Base-by-base conservation (phyloP, 2,113 vertebrate species). In the Amblyornis subalaris region DNA sequence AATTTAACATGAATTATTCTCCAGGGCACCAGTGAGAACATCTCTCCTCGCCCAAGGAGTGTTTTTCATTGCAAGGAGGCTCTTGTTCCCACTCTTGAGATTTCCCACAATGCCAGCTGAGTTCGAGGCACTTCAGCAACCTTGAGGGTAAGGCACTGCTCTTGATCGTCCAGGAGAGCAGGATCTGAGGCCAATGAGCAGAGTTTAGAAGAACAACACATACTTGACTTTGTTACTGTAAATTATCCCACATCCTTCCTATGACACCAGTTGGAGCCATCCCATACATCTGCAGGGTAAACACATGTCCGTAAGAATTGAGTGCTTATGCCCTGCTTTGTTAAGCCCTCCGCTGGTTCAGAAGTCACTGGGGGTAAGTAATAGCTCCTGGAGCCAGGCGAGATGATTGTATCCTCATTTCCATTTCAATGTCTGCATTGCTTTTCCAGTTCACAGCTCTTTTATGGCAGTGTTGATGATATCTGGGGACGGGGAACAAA, bases 221-320 rank as follows among this genome's bases (percentile, higher is more conserved):
- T 67, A 60, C 78, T 95, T 85, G 62, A 76, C 69, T 75, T 80
- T 28, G 45, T 65, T 24, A 31, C 38, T 3, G 0, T 88, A 51
- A 93, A 83, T 95, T 73, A 66, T 87, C 75, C 54, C 44, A 12
- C 73, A 64, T 83, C 88, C 75, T 91, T 95, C 88, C 91, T 74
- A 8, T 23, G 24, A 7, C 58, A 62, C 16, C 47, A 60, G 22
- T 21, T 66, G 29, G 73, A 51, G 38, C 55, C 47, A 51, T 80
- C 71, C 74, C 6, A 25, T 73, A 7, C 51, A 14, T 91, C 67
- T 89, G 67, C 65, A 51, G 71, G n/a, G 35, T 82, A 85, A 94
- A 62, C 71, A 29, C 24, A 26, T 3, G 66, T 83, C 75, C 14
- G 0, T 58, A 76, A 74, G 58, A 64, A 89, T 28, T 5, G 9